Evolutionary conservation across 2,797 vertebrate species (phyloP), one percentile per base, ranked within the genome.

Genomic region (Toxotes lorentzi): DNA sequence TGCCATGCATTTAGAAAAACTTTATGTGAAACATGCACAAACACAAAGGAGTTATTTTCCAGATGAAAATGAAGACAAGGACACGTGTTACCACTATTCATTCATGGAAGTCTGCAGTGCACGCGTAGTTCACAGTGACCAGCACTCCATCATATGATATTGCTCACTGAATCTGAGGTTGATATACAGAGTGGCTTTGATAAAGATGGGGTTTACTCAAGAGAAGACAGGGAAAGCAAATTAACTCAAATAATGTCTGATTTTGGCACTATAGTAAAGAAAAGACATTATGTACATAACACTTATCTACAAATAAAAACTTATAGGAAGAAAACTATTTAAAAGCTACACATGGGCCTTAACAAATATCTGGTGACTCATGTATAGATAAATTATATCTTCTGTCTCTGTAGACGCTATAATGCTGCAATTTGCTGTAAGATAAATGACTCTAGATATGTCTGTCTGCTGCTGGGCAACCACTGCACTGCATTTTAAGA

Each of bases 1-100:
- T 53, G 43, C 7, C 70, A 64, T 90, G 88, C 86, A 81, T 30
- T 23, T 13, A 48, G 19, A 30, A 64, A 71, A 63, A 41, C 91
- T 34, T 67, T 6, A 82, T 62, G 67, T 62, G 67, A 75, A 45
- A 82, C 88, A 73, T 90, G 89, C 88, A 90, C 68, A 65, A 61
- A 79, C 64, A 81, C 24, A 59, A 57, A 83, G 56, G 40, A 48
- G 81, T 73, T 65, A 69, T n/a, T 77, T 54, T 53, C 3, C 30
- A 70, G 65, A 14, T 76, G 74, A 85, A 70, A 69, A 84, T 60
- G 72, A 76, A 71, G 77, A 76, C 38, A 23, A 35, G 21, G 41
- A 85, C 62, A 62, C 0, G 7, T 57, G 67, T 82, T 88, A 88
- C 86, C 81, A 68, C 8, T 2, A 4, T 9, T 73, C 17, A 54